Conservation (phyloP, 2,888 invertebrate species). For the Euphydryas editha region DNA sequence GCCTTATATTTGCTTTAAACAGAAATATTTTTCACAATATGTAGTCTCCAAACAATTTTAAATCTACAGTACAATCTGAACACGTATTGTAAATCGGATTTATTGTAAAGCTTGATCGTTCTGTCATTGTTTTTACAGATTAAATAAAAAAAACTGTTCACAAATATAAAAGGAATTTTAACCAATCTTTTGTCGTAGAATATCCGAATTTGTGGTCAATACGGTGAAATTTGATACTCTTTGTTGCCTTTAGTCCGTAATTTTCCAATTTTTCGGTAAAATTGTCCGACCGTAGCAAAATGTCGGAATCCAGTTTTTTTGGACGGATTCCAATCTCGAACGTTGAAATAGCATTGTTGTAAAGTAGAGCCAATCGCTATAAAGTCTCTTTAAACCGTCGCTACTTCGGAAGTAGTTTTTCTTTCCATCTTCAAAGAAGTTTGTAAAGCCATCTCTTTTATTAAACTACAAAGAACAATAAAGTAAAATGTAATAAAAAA, state of each 20-base stretch:
- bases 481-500: constrained; percentile 1
- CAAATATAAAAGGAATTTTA: background rate
- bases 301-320: background rate
- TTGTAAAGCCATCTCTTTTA: constrained; percentile 5
- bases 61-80: background rate
- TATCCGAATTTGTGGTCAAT: background rate
- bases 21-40: background rate
- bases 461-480: constrained; percentile 10
- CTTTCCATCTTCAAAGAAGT: background rate
- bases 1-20: background rate
- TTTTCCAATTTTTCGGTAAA: background rate
- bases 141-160: constrained; percentile 6
- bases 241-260: constrained; percentile 1
- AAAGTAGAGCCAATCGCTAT: constrained; percentile 8
- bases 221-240: background rate
- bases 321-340: constrained; percentile 5
- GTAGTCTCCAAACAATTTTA: background rate
- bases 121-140: background rate
- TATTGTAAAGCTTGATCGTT: constrained; percentile 9
- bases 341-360: background rate
- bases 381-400: constrained; percentile 8
- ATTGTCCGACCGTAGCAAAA: background rate
- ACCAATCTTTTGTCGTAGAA: background rate
- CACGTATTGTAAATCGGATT: background rate
- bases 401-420: constrained; percentile 8